Conservation (phyloP, 2,888 invertebrate species). For the Drosophila testacea region DNA sequence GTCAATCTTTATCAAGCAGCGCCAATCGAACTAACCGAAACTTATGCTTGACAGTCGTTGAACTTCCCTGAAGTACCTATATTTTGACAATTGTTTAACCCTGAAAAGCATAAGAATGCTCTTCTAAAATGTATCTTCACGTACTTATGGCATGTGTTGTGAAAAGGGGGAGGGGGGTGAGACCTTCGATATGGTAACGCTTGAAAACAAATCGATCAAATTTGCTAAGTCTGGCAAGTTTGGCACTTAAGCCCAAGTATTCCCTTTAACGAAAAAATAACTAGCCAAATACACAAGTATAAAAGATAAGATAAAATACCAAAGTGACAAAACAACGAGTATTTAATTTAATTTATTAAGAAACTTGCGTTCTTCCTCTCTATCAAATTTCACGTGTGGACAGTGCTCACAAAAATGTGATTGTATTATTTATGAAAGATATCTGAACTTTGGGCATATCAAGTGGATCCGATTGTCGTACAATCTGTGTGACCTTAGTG, state of each 20-base stretch:
- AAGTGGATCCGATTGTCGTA: background rate
- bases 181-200: slow-evolving; percentile 32
- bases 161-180: background rate
- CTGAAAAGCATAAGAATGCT: slow-evolving; percentile 6
- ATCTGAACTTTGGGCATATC: background rate
- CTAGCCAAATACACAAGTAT: slow-evolving; percentile 7
- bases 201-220: slow-evolving; percentile 56
- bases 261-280: slow-evolving; percentile 27
- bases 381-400: slow-evolving; percentile 27
- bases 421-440: background rate
- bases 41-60: slow-evolving; percentile 50
- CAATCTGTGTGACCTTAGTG: slow-evolving; percentile 1
- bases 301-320: slow-evolving; percentile 70
- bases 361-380: slow-evolving; percentile 9
- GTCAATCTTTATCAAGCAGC: slow-evolving; percentile 50
- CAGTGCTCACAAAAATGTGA: too few species aligned
- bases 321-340: slow-evolving; percentile 48
- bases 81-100: slow-evolving; percentile 29
- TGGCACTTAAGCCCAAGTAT: slow-evolving; percentile 46
- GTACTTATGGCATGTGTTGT: slow-evolving; percentile 1
- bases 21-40: slow-evolving; percentile 45
- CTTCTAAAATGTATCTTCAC: slow-evolving; percentile 12
- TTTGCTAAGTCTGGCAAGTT: slow-evolving; percentile 36
- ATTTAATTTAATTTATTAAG: slow-evolving; percentile 54
- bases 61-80: slow-evolving; percentile 30